Conservation (phyloP, 1,140 invertebrate genomes). For the Diabrotica undecimpunctata region DNA sequence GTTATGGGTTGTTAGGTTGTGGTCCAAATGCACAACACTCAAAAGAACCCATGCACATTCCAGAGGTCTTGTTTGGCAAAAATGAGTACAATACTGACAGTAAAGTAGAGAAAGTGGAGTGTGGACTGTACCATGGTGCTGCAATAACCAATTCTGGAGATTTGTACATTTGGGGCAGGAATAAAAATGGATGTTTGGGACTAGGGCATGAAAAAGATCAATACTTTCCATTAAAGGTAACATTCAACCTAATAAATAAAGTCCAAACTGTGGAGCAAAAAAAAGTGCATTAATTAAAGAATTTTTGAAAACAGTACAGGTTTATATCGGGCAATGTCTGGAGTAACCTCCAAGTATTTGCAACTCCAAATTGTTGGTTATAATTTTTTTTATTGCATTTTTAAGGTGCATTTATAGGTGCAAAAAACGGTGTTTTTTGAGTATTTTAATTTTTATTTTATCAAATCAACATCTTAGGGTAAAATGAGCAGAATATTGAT, state of each 20-base stretch:
- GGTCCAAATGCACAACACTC: slow-evolving; percentile 73
- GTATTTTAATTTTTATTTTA: too few species aligned
- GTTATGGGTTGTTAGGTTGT: slow-evolving; percentile 84
- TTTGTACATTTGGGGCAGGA: slow-evolving; percentile 88
- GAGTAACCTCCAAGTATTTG: too few species aligned
- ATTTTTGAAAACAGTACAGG: background rate
- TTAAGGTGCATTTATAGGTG: too few species aligned
- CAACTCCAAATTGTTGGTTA: too few species aligned
- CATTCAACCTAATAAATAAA: slow-evolving; percentile 15
- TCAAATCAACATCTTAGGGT: too few species aligned
- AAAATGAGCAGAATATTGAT: too few species aligned
- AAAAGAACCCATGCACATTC: slow-evolving; percentile 66
- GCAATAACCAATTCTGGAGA: slow-evolving; percentile 78
- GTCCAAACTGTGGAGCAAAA: background rate
- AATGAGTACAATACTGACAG: slow-evolving; percentile 75
- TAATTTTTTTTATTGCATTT: too few species aligned
- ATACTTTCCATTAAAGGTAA: slow-evolving; percentile 82
- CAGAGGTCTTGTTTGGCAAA: slow-evolving; percentile 75
- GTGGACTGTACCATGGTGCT: slow-evolving; percentile 75
- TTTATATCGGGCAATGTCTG: background rate
- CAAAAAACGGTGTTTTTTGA: too few species aligned
- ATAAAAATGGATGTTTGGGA: slow-evolving; percentile 78
- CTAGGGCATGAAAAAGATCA: slow-evolving; percentile 76
- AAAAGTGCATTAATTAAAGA: background rate
- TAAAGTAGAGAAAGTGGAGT: slow-evolving; percentile 62